Conservation (phyloP, 2,797 vertebrate species). For the Xenops minutus region DNA sequence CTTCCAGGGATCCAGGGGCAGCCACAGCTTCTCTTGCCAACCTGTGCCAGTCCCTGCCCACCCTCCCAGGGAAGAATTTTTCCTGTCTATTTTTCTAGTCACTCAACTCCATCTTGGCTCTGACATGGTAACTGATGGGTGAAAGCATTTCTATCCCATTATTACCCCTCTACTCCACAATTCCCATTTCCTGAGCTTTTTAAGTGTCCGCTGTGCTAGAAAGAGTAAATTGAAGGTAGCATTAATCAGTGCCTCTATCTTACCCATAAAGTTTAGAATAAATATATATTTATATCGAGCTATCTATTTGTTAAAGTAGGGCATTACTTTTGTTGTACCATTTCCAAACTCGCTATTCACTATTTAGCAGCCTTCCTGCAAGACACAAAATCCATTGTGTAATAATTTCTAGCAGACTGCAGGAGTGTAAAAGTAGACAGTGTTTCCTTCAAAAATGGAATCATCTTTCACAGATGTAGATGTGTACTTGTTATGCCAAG, state of each 20-base stretch:
- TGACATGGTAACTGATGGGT: background rate
- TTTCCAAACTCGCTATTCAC: conserved; percentile 71
- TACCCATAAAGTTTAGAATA: conserved; percentile 8
- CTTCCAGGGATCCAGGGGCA: background rate
- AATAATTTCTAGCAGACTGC: conserved; percentile 71
- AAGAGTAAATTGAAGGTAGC: conserved; percentile 33
- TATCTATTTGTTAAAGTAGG: conserved; percentile 22
- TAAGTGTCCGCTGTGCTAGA: background rate
- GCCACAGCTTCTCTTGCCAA: background rate
- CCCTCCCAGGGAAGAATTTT: background rate
- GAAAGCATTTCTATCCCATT: background rate
- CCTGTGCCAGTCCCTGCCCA: fast-evolving
- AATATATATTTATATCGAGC: background rate
- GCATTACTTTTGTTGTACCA: conserved; percentile 57
- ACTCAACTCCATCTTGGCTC: background rate
- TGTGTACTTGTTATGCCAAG: conserved; percentile 82
- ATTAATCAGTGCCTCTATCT: conserved; percentile 8
- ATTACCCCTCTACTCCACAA: background rate
- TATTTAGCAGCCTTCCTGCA: conserved; percentile 72
- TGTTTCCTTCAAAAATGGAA: conserved; percentile 79
- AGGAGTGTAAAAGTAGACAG: conserved; percentile 77
- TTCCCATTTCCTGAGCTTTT: conserved; percentile 36
- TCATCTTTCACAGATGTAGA: conserved; percentile 84
- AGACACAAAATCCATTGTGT: conserved; percentile 78
- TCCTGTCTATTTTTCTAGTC: background rate